Evolutionary conservation across 2,113 vertebrate species (phyloP).

Genomic region (Pseudopodoces humilis): DNA sequence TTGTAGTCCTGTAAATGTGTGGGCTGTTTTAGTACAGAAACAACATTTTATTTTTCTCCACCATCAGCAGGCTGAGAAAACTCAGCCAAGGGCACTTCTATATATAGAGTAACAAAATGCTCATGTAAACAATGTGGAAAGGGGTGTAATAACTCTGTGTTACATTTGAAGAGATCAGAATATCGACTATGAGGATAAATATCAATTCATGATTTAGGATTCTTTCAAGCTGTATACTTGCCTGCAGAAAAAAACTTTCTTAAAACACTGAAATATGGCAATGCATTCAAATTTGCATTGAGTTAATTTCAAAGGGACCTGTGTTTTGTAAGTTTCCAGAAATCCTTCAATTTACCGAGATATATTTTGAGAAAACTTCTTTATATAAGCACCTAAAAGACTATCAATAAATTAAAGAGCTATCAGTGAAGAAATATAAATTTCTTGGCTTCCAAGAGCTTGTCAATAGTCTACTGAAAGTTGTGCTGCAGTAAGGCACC

Average conservation of each 20-base stretch:
- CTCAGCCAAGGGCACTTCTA: not conserved
- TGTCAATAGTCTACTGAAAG: not conserved
- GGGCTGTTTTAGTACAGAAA: not conserved
- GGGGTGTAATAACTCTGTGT: not conserved
- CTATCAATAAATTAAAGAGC: not conserved
- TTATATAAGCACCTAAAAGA: accelerated
- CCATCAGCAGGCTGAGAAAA: not conserved
- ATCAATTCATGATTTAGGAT: not conserved
- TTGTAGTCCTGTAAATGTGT: not conserved
- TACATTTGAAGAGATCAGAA: not conserved
- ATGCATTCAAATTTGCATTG: not conserved
- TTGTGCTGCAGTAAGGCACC: not conserved
- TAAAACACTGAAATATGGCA: not conserved
- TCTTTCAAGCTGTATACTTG: not conserved
- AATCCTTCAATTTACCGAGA: not conserved
- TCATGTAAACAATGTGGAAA: not conserved
- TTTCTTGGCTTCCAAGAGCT: not conserved
- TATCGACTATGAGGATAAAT: not conserved
- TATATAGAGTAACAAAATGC: not conserved
- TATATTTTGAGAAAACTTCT: not conserved
- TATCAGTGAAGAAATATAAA: not conserved
- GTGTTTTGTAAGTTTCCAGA: not conserved
- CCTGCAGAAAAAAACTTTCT: not conserved
- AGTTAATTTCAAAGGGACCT: not conserved
- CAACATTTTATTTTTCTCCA: not conserved